Percentiles rank a stretch among this genome's conserved stretches.
phyloP scores from a whole-genome alignment of 2,888 invertebrate species.

The Himalopsyche tibetana region DNA sequence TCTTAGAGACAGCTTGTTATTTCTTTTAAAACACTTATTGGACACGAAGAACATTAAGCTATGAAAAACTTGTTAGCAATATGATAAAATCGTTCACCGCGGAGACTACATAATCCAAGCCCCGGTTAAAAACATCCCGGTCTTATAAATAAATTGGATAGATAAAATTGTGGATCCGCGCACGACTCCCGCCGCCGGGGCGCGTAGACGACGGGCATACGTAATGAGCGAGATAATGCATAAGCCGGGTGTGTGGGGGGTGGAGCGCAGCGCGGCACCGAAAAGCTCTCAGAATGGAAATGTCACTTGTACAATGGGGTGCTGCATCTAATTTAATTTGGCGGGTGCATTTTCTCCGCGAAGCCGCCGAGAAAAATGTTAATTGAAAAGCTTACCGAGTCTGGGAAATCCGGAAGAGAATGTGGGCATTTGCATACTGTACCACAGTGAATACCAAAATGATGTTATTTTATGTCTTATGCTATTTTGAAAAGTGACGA shows the following conservation, averaged over 20 bases:
- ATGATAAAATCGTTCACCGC: constrained; percentile 15
- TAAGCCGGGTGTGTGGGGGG: background rate
- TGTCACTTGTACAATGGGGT: constrained; percentile 43
- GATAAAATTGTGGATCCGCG: constrained; percentile 41
- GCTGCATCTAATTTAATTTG: constrained; percentile 43
- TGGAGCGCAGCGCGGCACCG: constrained; percentile 2
- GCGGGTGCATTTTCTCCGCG: constrained; percentile 33
- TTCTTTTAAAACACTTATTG: background rate
- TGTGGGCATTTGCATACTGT: background rate
- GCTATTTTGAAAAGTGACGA: too few species aligned
- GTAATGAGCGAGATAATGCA: constrained; percentile 29
- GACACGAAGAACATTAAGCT: background rate
- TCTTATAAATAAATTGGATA: constrained; percentile 43
- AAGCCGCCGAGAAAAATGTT: constrained; percentile 42
- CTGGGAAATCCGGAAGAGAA: constrained; percentile 17
- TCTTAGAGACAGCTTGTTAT: background rate
- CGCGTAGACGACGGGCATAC: constrained; percentile 42
- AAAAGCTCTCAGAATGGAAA: constrained; percentile 41
- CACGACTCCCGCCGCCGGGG: constrained; percentile 33
- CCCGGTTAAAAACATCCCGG: constrained; percentile 33
- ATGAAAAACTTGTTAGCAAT: constrained; percentile 33
- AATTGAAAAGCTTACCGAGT: constrained; percentile 36
- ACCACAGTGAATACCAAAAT: background rate
- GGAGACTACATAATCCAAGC: background rate
- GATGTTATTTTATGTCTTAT: too few species aligned